Conservation (phyloP, 2,113 vertebrate genomes). For the Xenopus borealis region DNA sequence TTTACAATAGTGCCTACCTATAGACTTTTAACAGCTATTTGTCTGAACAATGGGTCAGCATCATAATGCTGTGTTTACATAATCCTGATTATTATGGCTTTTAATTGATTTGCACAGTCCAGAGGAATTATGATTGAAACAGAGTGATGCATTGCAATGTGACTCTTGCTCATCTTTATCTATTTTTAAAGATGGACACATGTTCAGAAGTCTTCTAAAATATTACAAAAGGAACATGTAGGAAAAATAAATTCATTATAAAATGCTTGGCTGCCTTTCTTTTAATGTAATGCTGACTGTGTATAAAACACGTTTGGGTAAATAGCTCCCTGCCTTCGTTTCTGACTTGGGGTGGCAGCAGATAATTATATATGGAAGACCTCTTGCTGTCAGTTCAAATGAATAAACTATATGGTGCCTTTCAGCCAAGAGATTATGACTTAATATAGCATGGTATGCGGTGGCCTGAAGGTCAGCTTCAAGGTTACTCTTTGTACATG, state of each 20-base stretch:
- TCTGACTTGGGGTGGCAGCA: background rate
- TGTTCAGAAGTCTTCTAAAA: conserved; percentile 29
- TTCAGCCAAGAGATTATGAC: background rate
- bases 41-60: conserved; percentile 39
- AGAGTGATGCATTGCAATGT: background rate
- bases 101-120: conserved; percentile 41
- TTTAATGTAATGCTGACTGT: conserved; percentile 16
- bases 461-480: background rate
- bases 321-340: background rate
- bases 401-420: background rate
- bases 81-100: conserved; percentile 40
- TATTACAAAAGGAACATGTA: conserved; percentile 21
- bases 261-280: conserved; percentile 21
- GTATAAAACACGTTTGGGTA: background rate
- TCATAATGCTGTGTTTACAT: conserved; percentile 39
- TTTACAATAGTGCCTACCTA: conserved; percentile 34
- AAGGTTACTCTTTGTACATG: background rate
- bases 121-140: conserved; percentile 21
- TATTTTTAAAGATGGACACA: conserved; percentile 19
- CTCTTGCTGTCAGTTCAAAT: background rate
- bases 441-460: background rate
- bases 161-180: conserved; percentile 3
- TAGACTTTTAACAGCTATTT: conserved; percentile 40
- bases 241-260: conserved; percentile 29
- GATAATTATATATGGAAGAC: background rate